Evolutionary conservation across 1,140 invertebrate genomes (phyloP), one percentile per base, ranked within the genome.

Genomic region (Hypsibius dujardini): DNA sequence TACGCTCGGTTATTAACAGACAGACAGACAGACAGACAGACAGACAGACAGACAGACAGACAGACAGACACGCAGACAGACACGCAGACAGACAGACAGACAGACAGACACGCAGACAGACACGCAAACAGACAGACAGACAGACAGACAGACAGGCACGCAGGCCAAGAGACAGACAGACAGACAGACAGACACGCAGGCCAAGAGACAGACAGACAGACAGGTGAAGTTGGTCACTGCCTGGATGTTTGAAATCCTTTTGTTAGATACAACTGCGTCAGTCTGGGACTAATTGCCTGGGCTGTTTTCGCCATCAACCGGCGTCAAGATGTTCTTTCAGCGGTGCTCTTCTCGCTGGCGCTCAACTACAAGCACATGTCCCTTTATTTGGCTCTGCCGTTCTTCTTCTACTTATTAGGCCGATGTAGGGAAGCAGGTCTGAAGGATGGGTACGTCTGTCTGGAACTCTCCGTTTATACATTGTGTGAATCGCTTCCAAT

Each of bases 321-420:
- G 3, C 80, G 85, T 62, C 82, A 82, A 72, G 82, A 88, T 76
- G 78, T 87, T 7, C 70, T 87, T 0, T 86, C 87, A 1, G 86
- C 91, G 0, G 78, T 90, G 74, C 81, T 88, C 14, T 99, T 97
- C 80, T 85, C 86, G 71, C 77, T 91, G 46, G 90, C 95, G 0
- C 77, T 99, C 1, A 97, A 95, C 81, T 98, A 98, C 79, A 99
- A 99, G 78, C 96, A 99, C 82, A 99, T 99, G 94, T 92, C 95
- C 76, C 80, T 99, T 2, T 99, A 98, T 79, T 93, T 98, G 82
- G 86, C 95, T 3, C 77, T 98, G 70, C 94, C 96, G n/a, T 92
- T 98, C 78, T 98, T 98, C 78, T 85, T 88, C 72, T 97, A 90
- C 77, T 84, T 98, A 70, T 79, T 98, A 1, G 86, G 88, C 1